Evolutionary conservation across 1,140 invertebrate species (phyloP).

Genomic region (Aphelinus atriplicis): DNA sequence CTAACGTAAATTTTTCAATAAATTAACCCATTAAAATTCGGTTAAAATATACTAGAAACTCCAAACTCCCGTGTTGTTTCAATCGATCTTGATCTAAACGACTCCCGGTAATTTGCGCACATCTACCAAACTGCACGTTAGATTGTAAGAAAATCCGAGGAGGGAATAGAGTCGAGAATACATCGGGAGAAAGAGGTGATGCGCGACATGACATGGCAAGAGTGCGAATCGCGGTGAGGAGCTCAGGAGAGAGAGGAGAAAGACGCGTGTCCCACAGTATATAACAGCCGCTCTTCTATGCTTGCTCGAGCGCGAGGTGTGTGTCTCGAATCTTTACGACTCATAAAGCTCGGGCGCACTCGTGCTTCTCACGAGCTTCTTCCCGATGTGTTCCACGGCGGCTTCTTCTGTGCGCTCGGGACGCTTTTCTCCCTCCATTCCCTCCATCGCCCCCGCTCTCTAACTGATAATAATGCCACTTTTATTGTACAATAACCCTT

Average conservation of each 20-base stretch:
- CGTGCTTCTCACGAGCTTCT: constrained; percentile 59
- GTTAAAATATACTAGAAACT: no score
- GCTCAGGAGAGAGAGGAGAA: constrained; percentile 6
- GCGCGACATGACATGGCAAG: no score
- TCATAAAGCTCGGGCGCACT: constrained; percentile 57
- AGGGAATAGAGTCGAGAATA: no score
- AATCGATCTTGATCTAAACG: no score
- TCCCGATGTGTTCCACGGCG: constrained; percentile 33
- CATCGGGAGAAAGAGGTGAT: no score
- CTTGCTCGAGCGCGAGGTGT: constrained; percentile 47
- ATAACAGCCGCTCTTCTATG: not conserved
- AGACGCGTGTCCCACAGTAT: constrained; percentile 50
- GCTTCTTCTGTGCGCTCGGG: constrained; percentile 43
- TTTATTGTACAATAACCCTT: constrained; percentile 68
- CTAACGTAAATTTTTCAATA: no score
- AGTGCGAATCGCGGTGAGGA: no score
- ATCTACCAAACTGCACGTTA: no score
- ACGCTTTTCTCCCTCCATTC: not conserved
- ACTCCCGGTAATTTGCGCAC: no score
- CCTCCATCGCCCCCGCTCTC: constrained; percentile 42
- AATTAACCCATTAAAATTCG: no score
- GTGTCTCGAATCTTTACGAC: constrained; percentile 64
- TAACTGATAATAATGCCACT: constrained; percentile 67
- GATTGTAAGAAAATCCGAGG: no score
- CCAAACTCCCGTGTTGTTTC: no score